Percentiles rank a stretch among this genome's conserved stretches.
phyloP scores from a whole-genome alignment of 2,797 vertebrate genomes.

The Gouania willdenowi region DNA sequence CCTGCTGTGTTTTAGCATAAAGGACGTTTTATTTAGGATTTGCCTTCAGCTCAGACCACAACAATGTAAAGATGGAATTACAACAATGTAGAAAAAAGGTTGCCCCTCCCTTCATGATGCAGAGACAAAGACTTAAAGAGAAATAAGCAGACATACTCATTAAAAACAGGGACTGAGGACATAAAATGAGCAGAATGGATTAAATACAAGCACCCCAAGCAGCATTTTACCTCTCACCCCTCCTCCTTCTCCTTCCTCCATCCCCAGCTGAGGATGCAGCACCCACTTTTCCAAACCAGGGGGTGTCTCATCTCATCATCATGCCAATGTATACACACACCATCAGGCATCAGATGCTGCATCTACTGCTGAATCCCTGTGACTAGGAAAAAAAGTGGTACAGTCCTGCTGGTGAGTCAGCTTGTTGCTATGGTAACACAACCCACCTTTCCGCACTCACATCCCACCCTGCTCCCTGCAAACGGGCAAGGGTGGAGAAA shows the following conservation, averaged over 20 bases:
- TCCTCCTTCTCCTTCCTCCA: constrained; percentile 36
- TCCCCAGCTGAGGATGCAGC: constrained; percentile 19
- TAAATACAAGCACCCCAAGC: constrained; percentile 18
- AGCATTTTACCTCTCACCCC: constrained; percentile 21
- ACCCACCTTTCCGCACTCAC: constrained; percentile 52
- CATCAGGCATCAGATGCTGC: constrained; percentile 19
- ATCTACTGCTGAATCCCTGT: constrained; percentile 61
- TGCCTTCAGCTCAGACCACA: too few relatives aligned
- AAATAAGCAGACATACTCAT: background rate
- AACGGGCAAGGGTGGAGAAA: constrained; percentile 29
- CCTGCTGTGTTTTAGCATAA: background rate
- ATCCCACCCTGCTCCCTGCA: constrained; percentile 61
- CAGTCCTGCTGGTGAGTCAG: constrained; percentile 74
- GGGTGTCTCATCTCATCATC: constrained; percentile 45
- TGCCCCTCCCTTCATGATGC: background rate
- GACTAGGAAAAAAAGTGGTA: constrained; percentile 66
- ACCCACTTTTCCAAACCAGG: constrained; percentile 33
- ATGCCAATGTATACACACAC: constrained; percentile 1
- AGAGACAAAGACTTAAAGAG: background rate
- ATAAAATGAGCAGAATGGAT: constrained; percentile 14
- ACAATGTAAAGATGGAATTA: background rate
- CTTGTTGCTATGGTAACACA: constrained; percentile 79
- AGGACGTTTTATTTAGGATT: background rate
- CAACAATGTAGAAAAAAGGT: accelerated
- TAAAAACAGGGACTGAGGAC: background rate